Conservation (phyloP, 2,113 vertebrate species). For the Tursiops truncatus region DNA sequence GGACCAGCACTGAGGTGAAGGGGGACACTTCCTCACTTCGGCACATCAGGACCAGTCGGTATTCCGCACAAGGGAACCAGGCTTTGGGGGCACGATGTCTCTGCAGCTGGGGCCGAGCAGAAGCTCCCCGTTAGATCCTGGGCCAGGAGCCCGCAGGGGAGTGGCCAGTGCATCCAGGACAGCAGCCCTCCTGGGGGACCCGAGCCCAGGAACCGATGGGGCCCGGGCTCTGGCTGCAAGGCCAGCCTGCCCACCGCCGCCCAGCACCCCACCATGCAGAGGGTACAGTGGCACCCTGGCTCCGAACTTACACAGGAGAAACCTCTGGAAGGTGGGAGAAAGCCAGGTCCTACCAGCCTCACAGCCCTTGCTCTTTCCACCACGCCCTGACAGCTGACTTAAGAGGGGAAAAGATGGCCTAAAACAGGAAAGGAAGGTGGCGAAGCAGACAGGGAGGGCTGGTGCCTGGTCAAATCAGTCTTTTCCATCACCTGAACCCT, state of each 20-base stretch:
- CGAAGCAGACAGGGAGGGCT: neutral
- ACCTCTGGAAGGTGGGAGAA: neutral
- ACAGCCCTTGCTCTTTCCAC: neutral
- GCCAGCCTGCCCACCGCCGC: neutral
- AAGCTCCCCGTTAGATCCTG: neutral
- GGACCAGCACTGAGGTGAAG: neutral
- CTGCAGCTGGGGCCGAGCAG: neutral
- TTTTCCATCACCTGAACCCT: neutral
- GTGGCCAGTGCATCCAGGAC: fast-evolving
- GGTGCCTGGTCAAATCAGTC: neutral
- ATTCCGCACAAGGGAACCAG: neutral
- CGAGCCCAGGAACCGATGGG: neutral
- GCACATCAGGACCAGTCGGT: neutral
- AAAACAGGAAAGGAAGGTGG: no score
- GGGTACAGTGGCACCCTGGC: neutral
- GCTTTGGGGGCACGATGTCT: neutral
- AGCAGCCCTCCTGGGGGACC: neutral
- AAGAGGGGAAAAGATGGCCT: neutral
- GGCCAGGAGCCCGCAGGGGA: neutral
- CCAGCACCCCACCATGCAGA: neutral
- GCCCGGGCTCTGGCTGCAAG: neutral
- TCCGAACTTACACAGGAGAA: neutral
- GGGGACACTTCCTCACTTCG: neutral
- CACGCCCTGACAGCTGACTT: neutral
- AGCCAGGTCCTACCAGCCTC: neutral